Base-by-base conservation (phyloP, 2,797 vertebrate species). In the Mus caroli region DNA sequence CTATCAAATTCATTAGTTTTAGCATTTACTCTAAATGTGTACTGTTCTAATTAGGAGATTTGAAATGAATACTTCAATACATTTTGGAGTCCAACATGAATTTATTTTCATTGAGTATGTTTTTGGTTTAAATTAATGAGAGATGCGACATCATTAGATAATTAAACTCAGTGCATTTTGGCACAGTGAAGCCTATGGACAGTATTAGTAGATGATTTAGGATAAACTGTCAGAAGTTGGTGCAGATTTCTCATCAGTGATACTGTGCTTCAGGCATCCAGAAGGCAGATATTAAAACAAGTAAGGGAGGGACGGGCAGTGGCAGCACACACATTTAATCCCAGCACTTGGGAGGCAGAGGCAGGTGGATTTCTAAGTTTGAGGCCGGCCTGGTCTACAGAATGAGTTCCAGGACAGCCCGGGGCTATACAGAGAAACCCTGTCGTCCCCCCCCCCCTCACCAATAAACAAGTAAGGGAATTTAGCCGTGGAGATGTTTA, bases 91-190 rank as follows among this genome's bases (percentile, higher is more conserved):
- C 11, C 56, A n/a, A 13, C 28, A 37, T 67, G 40, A n/a, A 88
- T 75, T 96, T 78, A 76, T 86, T 94, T 91, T 92, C 37, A 86
- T 73, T 19, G 31, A 82, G 11, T 80, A 73, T 11, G 52, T 31
- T 80, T 91, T 89, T 34, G n/a, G 67, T n/a, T 86, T 94, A 89
- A 95, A 90, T 88, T 69, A 94, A 77, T 34, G n/a, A 83, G 24
- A 54, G 15, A 24, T 76, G 34, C 19, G 69, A 86, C 40, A 37
- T 2, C 50, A 13, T 62, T 50, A 90, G 43, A 64, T 60, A 90
- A 60, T 22, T 58, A 80, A 22, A 3, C 85, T 90, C 75, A 54
- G 4, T 67, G 13, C 50, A 71, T 3, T 71, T 1, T 52, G 14
- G 1, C 9, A 28, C n/a, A 40, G n/a, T 50, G 26, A 73, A 67